These are phyloP conservation scores for Sciurus vulgaris DNA, from an alignment of 2,797 vertebrate species.

Conservation along the genomic window DNA sequence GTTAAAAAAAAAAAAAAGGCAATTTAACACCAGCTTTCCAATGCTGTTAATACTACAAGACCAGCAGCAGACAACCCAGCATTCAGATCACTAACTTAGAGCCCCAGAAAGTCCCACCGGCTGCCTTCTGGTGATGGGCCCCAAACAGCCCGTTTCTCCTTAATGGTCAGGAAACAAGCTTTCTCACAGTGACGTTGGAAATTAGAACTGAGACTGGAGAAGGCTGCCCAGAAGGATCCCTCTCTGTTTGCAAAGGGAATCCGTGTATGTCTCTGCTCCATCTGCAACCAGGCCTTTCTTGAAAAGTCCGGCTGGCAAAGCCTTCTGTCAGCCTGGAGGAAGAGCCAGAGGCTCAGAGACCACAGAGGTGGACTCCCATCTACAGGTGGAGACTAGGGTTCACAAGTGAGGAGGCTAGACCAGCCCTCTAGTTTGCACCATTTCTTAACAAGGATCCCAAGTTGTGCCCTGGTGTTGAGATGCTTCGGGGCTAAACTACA, in stretches of 20 bases:
- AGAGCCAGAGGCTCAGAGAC: neutral
- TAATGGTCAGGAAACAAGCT: neutral
- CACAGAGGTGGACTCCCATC: no score
- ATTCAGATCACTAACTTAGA: conserved; percentile 12
- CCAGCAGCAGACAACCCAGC: neutral
- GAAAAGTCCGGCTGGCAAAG: neutral
- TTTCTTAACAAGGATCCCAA: neutral
- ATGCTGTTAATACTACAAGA: conserved; percentile 48
- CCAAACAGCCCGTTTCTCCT: neutral
- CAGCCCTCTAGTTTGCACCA: neutral
- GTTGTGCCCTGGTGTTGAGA: neutral
- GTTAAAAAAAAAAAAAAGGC: neutral
- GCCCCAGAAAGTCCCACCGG: neutral
- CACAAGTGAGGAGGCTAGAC: neutral
- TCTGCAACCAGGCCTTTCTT: neutral
- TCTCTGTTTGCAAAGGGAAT: neutral
- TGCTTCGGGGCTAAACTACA: neutral
- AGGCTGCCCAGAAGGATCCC: neutral
- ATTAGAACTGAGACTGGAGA: neutral
- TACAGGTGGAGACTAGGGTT: neutral
- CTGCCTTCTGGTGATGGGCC: conserved; percentile 24
- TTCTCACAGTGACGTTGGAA: neutral
- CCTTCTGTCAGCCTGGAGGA: neutral
- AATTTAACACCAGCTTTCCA: conserved; percentile 70
- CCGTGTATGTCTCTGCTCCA: neutral